Percentiles rank a stretch among this genome's conserved stretches.
Evolutionary conservation across 2,113 vertebrate species (phyloP).

Genomic region (Protomyctophum bolini): DNA sequence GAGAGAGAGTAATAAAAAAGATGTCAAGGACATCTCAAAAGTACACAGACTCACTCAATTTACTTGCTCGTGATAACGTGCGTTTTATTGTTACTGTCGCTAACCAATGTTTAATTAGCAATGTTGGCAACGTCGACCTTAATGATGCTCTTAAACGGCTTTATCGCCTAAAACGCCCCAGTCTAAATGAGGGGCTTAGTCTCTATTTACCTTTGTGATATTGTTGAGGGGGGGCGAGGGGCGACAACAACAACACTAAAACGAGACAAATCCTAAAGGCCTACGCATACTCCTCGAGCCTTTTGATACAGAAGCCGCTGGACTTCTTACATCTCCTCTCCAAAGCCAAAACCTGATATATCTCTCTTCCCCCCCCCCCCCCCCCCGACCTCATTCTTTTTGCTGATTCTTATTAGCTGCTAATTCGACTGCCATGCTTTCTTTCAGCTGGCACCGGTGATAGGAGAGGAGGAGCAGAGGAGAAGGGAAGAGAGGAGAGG

Average conservation of each 20-base stretch:
- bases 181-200: slow-evolving; percentile 26
- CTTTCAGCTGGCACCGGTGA: background rate
- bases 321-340: background rate
- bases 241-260: background rate
- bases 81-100: slow-evolving; percentile 38
- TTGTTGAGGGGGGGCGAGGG: background rate
- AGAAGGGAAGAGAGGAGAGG: background rate
- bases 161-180: slow-evolving; percentile 15
- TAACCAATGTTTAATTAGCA: slow-evolving; percentile 49
- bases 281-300: background rate
- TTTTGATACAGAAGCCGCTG: background rate
- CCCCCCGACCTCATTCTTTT: no score
- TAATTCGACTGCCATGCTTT: slow-evolving; percentile 13
- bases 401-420: slow-evolving; percentile 4
- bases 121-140: slow-evolving; percentile 25
- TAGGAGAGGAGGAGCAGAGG: background rate
- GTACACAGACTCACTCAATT: background rate
- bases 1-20: slow-evolving; percentile 6
- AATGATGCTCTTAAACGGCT: background rate
- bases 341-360: background rate
- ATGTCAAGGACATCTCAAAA: slow-evolving; percentile 35
- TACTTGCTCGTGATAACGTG: background rate
- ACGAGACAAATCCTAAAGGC: background rate
- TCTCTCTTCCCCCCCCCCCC: slow-evolving; percentile 4
- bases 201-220: slow-evolving; percentile 20